Base-by-base conservation (phyloP, 2,888 invertebrate species). In the Thysanoteuthis rhombus region DNA sequence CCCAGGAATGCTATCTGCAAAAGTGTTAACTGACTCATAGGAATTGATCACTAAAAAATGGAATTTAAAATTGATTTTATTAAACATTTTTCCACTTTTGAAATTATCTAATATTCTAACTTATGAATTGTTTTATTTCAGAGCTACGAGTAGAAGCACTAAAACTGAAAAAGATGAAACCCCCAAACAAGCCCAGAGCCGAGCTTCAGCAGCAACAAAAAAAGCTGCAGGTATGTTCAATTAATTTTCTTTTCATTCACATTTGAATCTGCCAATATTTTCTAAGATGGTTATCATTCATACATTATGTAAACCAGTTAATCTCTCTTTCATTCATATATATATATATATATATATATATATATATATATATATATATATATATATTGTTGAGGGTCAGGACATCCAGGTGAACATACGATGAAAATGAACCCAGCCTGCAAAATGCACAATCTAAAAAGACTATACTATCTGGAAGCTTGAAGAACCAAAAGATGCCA, bases 141-240 rank as follows among this genome's bases (percentile, higher is more conserved):
- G 92, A 40, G 92, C 42, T n/a, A 19, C 92, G 32, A n/a, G 22
- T 45, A 92, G 45, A 40, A 45, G 40, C 32, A n/a, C 92, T n/a
- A 92, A 92, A 92, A 32, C 39, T 92, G 45, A 92, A 36, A 92
- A 92, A 92, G 92, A 92, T n/a, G 92, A 92, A 92, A 92, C 92
- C 1, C 92, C 92, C 10, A 92, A 92, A 90, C 39, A 38, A 90
- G 40, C 28, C 25, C 90, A 90, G 40, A 40, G n/a, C 36, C 92
- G 92, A 32, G n/a, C 92, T 42, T n/a, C 92, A 45, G 92, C 92
- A n/a, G n/a, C 75, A n/a, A 16, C 75, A 12, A 75, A 75, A n/a
- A 75, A 75, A 75, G 75, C 75, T 75, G 75, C 75, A 75, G 75
- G 75, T 75, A n/a, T n/a, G 75, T 75, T 6, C 25, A 22, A 10